These are phyloP conservation scores for Drosophila murphyi DNA, from an alignment of 1,140 invertebrate species.

Conservation along the genomic window DNA sequence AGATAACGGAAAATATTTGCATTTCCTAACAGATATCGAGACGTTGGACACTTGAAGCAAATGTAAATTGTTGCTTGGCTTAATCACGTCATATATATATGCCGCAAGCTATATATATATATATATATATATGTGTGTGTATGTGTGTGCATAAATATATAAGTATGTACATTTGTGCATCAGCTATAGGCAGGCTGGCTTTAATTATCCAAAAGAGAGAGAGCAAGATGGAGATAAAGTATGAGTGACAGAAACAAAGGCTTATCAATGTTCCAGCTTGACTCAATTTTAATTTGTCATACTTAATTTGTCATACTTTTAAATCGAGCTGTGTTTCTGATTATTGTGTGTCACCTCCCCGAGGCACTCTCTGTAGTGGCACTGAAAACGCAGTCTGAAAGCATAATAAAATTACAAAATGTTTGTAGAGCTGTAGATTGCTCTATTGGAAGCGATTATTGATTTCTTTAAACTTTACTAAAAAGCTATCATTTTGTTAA, in stretches of 20 bases:
- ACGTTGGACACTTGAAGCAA: constrained; percentile 54
- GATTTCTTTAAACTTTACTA: too few species aligned
- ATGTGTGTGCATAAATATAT: neutral
- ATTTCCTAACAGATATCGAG: constrained; percentile 52
- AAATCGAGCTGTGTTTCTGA: constrained; percentile 22
- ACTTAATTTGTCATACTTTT: too few species aligned
- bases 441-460: neutral
- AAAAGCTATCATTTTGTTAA: too few species aligned
- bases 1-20: constrained; percentile 58
- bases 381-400: constrained; percentile 58
- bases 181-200: constrained; percentile 18
- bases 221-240: neutral
- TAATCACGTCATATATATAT: constrained; percentile 40
- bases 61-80: constrained; percentile 59
- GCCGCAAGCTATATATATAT: neutral
- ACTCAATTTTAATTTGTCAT: too few species aligned
- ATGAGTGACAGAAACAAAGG: constrained; percentile 20
- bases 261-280: constrained; percentile 48
- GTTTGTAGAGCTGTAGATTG: neutral
- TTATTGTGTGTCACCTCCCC: constrained; percentile 46
- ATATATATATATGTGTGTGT: constrained; percentile 5
- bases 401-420: constrained; percentile 64
- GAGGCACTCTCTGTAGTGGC: constrained; percentile 39
- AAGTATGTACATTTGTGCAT: neutral
- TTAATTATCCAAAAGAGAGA: constrained; percentile 37